Conservation (phyloP, 2,113 vertebrate genomes). For the Oreochromis niloticus region DNA sequence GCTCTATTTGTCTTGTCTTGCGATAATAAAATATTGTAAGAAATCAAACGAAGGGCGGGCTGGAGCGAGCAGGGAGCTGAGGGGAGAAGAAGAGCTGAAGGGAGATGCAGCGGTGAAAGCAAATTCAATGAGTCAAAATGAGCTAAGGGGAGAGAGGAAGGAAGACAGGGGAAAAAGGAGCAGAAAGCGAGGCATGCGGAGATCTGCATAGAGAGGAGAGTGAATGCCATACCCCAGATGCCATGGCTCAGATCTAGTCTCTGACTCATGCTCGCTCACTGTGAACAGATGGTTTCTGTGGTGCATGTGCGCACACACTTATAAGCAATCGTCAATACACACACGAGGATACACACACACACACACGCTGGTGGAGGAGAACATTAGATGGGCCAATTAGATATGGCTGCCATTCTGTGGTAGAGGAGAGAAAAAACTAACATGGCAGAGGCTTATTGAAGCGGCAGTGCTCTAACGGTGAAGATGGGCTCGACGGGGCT, state of each 20-base stretch:
- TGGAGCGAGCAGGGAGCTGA: background rate
- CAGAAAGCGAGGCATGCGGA: slow-evolving; percentile 1
- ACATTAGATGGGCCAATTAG: slow-evolving; percentile 57
- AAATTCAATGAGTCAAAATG: slow-evolving; percentile 22
- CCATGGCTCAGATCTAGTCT: slow-evolving; percentile 54
- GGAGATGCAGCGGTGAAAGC: background rate
- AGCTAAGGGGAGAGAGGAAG: slow-evolving; percentile 2
- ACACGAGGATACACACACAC: background rate
- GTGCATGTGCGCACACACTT: slow-evolving; percentile 21
- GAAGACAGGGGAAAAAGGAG: background rate
- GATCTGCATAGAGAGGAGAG: slow-evolving; percentile 17
- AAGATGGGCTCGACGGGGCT: background rate
- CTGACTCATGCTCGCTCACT: slow-evolving; percentile 60
- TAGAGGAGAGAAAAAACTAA: slow-evolving; percentile 32
- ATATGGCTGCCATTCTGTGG: slow-evolving; percentile 50
- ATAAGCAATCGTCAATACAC: background rate
- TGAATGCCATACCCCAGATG: slow-evolving; percentile 55
- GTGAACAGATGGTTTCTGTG: slow-evolving; percentile 67
- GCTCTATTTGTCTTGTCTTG: background rate
- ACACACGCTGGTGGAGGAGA: slow-evolving; percentile 21
- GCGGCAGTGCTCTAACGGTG: background rate
- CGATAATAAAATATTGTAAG: background rate
- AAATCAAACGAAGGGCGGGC: background rate
- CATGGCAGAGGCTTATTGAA: slow-evolving; percentile 31
- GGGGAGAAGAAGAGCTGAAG: background rate